These are phyloP conservation scores for Drosophila rellima DNA, from an alignment of 2,888 invertebrate species.

Conservation along the genomic window DNA sequence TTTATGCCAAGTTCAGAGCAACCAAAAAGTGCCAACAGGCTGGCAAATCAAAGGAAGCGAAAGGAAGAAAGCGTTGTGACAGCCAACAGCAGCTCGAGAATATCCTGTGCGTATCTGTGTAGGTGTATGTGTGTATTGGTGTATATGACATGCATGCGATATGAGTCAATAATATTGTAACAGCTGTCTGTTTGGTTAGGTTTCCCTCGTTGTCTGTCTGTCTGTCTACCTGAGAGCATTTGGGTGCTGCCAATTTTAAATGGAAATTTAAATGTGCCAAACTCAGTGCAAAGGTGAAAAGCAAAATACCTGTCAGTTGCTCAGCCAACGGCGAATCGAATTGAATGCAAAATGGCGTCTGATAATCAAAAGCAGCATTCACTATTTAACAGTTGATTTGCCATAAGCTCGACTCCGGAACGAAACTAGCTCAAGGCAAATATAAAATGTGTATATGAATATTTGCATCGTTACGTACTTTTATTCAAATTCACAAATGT, in stretches of 20 bases:
- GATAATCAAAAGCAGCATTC: constrained; percentile 55
- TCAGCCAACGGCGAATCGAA: constrained; percentile 28
- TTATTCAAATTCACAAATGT: constrained; percentile 1
- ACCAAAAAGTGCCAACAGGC: constrained; percentile 61
- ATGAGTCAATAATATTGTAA: constrained; percentile 80
- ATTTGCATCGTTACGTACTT: neutral
- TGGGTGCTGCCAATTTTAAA: constrained; percentile 61
- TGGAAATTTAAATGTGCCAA: constrained; percentile 67
- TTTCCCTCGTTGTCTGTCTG: constrained; percentile 18
- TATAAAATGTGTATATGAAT: neutral
- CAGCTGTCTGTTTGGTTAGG: constrained; percentile 69
- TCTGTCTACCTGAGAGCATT: constrained; percentile 10
- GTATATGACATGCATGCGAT: constrained; percentile 67
- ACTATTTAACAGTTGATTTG: constrained; percentile 67
- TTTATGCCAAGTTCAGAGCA: constrained; percentile 73
- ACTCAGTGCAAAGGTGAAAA: constrained; percentile 45
- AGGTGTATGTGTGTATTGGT: constrained; percentile 23
- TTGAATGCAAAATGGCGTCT: constrained; percentile 32
- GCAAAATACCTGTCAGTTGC: constrained; percentile 32
- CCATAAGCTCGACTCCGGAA: constrained; percentile 23
- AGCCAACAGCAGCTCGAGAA: constrained; percentile 45
- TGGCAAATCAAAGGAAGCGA: constrained; percentile 60
- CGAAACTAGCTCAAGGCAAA: constrained; percentile 8
- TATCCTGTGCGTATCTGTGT: constrained; percentile 33
- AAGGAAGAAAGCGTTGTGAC: constrained; percentile 45